Percentiles rank a stretch among this genome's conserved stretches.
phyloP scores from a whole-genome alignment of 2,113 vertebrate genomes.

The Podarcis muralis region DNA sequence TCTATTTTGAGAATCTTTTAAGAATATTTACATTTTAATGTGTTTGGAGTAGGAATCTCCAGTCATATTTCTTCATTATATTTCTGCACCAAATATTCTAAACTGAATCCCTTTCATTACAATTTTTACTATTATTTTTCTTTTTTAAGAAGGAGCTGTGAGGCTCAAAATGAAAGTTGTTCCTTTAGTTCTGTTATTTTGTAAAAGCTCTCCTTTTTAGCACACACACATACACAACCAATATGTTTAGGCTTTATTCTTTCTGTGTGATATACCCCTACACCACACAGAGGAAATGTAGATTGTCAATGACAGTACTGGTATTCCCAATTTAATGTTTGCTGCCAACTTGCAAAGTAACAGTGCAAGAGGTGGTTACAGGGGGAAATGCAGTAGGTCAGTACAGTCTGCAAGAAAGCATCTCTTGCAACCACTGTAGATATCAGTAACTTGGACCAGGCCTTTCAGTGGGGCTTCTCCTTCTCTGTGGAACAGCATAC shows the following conservation, averaged over 20 bases:
- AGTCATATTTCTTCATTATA: neutral
- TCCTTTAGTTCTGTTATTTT: neutral
- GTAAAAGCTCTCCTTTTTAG: neutral
- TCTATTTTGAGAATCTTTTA: conserved; percentile 3
- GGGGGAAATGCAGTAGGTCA: too few species aligned
- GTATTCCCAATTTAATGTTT: neutral
- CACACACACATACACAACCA: too few species aligned
- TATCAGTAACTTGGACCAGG: too few species aligned
- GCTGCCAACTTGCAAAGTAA: neutral
- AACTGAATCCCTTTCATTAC: neutral
- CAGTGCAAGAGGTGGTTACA: too few species aligned
- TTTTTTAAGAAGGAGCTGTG: neutral
- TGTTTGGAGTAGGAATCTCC: neutral
- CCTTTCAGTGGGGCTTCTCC: too few species aligned
- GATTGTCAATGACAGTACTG: neutral
- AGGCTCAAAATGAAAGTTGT: neutral
- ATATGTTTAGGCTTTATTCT: neutral
- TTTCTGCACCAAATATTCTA: neutral
- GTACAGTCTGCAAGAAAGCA: too few species aligned
- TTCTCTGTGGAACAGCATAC: too few species aligned
- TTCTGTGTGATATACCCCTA: neutral
- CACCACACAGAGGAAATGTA: neutral
- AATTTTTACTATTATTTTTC: neutral
- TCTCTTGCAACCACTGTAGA: too few species aligned
- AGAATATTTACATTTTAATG: conserved; percentile 18